Evolutionary conservation across 2,888 invertebrate species (phyloP).

Genomic region (Eupeodes luniger): DNA sequence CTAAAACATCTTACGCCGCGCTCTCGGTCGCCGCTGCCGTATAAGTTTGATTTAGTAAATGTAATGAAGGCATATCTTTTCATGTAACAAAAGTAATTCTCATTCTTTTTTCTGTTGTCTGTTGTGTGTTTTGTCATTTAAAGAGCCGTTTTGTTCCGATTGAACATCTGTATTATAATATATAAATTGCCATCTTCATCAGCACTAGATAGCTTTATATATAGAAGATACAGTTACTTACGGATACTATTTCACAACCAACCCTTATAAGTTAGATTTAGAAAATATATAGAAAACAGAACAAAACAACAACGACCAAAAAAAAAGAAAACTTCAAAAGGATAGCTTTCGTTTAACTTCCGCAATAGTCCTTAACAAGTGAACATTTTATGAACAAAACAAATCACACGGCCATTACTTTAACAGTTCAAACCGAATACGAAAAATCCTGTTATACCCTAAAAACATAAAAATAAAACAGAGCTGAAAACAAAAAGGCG

Average conservation of each 20-base stretch:
- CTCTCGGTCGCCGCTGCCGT: too few species aligned
- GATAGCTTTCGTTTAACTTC: conserved; percentile 28
- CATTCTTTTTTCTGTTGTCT: background rate
- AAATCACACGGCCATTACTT: conserved; percentile 59
- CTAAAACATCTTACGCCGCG: background rate
- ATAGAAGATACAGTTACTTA: too few species aligned
- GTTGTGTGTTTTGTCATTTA: conserved; percentile 2
- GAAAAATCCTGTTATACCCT: conserved; percentile 1
- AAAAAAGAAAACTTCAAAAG: conserved; percentile 10
- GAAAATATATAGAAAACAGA: background rate
- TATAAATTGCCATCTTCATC: conserved; percentile 2
- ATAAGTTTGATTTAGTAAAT: background rate
- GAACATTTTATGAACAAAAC: conserved; percentile 48
- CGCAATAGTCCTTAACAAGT: conserved; percentile 26
- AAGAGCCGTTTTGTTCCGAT: background rate
- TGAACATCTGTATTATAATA: conserved; percentile 4
- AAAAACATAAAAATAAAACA: background rate
- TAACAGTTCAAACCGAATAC: conserved; percentile 13
- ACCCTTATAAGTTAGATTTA: background rate
- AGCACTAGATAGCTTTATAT: background rate
- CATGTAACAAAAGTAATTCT: background rate
- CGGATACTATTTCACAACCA: background rate
- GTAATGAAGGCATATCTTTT: background rate
- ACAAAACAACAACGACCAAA: too few species aligned
- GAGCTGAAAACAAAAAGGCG: background rate